Base-by-base conservation (phyloP, 2,797 vertebrate species). In the Crocidura indochinensis region DNA sequence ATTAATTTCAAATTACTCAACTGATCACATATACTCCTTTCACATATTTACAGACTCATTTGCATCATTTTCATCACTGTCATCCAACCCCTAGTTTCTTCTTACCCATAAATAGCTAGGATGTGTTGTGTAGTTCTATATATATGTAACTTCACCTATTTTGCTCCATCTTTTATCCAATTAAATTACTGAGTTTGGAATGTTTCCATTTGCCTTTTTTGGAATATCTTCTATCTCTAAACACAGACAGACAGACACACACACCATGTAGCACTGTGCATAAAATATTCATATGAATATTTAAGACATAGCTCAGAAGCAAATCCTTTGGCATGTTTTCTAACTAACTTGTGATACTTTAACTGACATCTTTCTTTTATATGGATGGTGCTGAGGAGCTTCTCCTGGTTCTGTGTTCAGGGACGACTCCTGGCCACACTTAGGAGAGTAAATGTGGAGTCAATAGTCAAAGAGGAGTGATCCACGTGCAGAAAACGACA, bases 1-100 rank as follows among this genome's bases (percentile, higher is more conserved):
- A 65, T 46, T 73, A 83, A 83, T 76, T 76, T 12, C 82, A 87
- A 76, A 56, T 47, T 46, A 77, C 5, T 80, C 53, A 71, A 44
- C 15, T 8, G 73, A 46, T 68, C 51, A 76, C 27, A 8, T 46
- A 80, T 72, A 17, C 1, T 15, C 26, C 17, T 80, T 72, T 8
- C 47, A n/a, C 47, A 38, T 51, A 22, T 19, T 82, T 80, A 27
- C 65, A 62, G 62, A 26, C 4, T 69, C 17, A 53, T 17, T 78
- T 73, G 31, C 6, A 31, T 73, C 17, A 44, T 8, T 68, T 15
- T 9, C 27, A 75, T 85, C 20, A 19, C 24, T 5, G 2, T 49
- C 0, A 76, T 77, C 81, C 29, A 46, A n/a, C 11, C 22, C 60
- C 29, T 73, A 51, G 27, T 20, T 67, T 56, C 44, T 49, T 19